phyloP scores from a whole-genome alignment of 2,888 invertebrate genomes.

The Caenorhabditis angaria region DNA sequence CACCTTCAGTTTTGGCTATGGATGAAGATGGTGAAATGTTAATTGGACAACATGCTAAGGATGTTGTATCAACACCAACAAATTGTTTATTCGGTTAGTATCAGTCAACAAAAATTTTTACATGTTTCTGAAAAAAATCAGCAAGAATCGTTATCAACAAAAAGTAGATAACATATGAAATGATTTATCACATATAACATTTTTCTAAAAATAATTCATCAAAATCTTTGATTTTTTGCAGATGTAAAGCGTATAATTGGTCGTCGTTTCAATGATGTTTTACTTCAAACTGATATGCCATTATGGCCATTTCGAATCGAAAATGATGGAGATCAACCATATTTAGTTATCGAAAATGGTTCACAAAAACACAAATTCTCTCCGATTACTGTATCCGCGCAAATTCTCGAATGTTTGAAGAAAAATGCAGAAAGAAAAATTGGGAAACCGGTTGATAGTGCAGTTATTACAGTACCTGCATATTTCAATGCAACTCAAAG shows the following conservation, averaged over 20 bases:
- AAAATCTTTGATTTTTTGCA: slow-evolving; percentile 2
- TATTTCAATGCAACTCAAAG: slow-evolving; percentile 43
- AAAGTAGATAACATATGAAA: too few species aligned
- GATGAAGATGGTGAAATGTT: slow-evolving; percentile 40
- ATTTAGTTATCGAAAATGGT: slow-evolving; percentile 20
- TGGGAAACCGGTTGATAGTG: slow-evolving; percentile 25
- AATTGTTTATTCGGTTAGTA: slow-evolving; percentile 33
- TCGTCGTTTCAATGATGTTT: slow-evolving; percentile 28
- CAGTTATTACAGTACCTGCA: slow-evolving; percentile 47
- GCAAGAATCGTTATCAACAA: too few species aligned
- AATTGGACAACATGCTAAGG: slow-evolving; percentile 41
- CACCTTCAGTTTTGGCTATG: slow-evolving; percentile 38
- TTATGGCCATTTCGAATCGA: slow-evolving; percentile 38
- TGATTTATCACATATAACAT: too few species aligned
- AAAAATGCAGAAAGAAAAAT: slow-evolving; percentile 37
- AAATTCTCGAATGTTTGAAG: slow-evolving; percentile 30
- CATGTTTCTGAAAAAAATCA: background rate
- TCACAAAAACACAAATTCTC: slow-evolving; percentile 16
- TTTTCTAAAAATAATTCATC: background rate
- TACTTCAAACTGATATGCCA: slow-evolving; percentile 36
- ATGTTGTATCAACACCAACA: slow-evolving; percentile 21
- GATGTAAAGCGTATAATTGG: slow-evolving; percentile 44
- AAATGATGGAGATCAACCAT: slow-evolving; percentile 21
- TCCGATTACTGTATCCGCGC: slow-evolving; percentile 21
- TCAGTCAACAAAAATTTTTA: too few species aligned